A percentile compares a stretch with the other conserved stretches of the same genome.
These are phyloP conservation scores for Cygnus atratus DNA, from an alignment of 2,113 vertebrate genomes.

Conservation along the genomic window DNA sequence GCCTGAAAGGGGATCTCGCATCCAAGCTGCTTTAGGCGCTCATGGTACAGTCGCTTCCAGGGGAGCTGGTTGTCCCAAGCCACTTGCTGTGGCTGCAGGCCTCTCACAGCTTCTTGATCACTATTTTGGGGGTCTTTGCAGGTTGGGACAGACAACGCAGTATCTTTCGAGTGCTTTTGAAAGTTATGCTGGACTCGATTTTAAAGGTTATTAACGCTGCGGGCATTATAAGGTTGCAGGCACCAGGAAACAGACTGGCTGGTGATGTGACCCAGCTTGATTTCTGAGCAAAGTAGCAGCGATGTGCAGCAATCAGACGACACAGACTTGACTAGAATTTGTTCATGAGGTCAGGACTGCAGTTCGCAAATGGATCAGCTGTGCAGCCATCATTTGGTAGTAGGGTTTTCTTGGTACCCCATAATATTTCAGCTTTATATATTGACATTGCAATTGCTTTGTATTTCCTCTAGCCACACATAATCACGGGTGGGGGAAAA, in stretches of 20 bases:
- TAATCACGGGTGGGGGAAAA: background rate
- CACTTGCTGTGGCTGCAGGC: too few species aligned
- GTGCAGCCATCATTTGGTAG: background rate
- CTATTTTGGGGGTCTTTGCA: background rate
- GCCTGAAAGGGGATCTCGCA: too few species aligned
- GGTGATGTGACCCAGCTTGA: background rate
- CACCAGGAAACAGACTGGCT: background rate
- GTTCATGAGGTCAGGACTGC: background rate
- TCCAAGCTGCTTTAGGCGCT: too few species aligned
- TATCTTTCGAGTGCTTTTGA: background rate
- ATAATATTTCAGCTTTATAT: rapidly evolving
- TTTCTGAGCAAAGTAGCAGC: background rate
- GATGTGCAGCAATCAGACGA: background rate
- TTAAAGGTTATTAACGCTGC: background rate
- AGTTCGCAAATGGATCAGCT: background rate
- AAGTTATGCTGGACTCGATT: background rate
- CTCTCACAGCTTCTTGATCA: background rate
- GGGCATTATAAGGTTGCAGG: background rate
- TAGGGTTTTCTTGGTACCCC: background rate
- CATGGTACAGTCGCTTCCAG: too few species aligned
- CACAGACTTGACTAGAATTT: background rate
- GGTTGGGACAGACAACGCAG: background rate
- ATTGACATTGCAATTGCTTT: background rate
- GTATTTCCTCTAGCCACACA: background rate
- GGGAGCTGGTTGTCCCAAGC: too few species aligned